Base-by-base conservation (phyloP, 1,140 invertebrate genomes). In the Delia radicum region DNA sequence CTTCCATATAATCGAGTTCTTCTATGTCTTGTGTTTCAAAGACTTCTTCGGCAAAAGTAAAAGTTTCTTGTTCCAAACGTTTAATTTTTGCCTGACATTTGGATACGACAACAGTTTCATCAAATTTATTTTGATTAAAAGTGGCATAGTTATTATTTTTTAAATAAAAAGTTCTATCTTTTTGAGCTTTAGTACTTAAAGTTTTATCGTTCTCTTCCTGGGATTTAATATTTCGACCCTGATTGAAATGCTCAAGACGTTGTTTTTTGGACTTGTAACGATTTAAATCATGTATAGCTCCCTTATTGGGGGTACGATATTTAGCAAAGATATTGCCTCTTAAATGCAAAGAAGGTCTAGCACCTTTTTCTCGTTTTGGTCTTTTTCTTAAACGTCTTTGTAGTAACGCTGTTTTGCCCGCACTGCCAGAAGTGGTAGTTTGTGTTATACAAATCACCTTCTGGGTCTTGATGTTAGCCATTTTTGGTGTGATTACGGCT, bases 221-320 rank as follows among this genome's bases (percentile, higher is more conserved):
- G n/a, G 29, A 69, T 33, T 33, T 33, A 21, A 21, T 21, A 10
- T 33, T 18, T 18, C 76, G 65, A 3, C 27, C 42, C 2, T 29
- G 28, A 75, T 77, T 75, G 67, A 63, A 77, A 27, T 62, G 28
- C 15, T 74, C 73, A 1, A 67, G 27, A 7, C 76, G 65, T 27
- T 77, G 73, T 28, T 72, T 77, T 21, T 48, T 73, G 15, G 73
- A 74, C 18, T 74, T 77, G 7, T 48, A 55, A 2, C 76, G 73
- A 31, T 71, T 72, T 26, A 74, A 69, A 21, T 77, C 76, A 18
- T 65, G 63, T 27, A 72, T 5, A 6, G 28, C 61, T 4, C 28
- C 73, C 15, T 71, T 76, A 28, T 31, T 42, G 27, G 73, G 65
- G 10, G 73, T 71, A 3, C 65, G 62, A 27, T 46, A 13, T 8